A percentile compares a stretch with the other conserved stretches of the same genome.
These are phyloP conservation scores for Cosmia pyralina DNA, from an alignment of 2,888 invertebrate species.

Conservation along the genomic window DNA sequence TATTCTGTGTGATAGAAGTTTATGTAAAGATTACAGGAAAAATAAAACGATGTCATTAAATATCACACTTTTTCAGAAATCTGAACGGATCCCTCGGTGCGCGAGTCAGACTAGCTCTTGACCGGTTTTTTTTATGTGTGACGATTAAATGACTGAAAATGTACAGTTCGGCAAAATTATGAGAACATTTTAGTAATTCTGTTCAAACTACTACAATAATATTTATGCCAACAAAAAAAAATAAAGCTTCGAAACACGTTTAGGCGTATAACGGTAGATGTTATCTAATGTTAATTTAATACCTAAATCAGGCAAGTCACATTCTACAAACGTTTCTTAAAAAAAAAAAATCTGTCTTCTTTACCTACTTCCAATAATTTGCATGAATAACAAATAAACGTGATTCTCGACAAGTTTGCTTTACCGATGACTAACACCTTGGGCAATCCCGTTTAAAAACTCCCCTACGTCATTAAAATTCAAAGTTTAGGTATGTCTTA, in stretches of 20 bases:
- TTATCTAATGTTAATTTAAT: not conserved
- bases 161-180: not conserved
- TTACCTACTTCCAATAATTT: slow-evolving; percentile 27
- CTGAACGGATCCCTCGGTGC: no score
- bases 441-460: slow-evolving; percentile 36
- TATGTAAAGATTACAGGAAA: no score
- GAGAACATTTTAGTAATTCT: not conserved
- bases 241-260: slow-evolving; percentile 1
- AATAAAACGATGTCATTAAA: no score
- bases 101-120: no score
- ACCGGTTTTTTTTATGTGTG: no score
- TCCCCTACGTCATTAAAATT: not conserved
- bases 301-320: not conserved
- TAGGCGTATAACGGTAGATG: slow-evolving; percentile 2
- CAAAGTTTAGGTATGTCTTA: no score
- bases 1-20: no score
- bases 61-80: no score
- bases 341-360: not conserved
- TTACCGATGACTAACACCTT: slow-evolving; percentile 48
- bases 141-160: no score
- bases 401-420: slow-evolving; percentile 15
- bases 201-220: not conserved
- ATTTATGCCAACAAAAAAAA: not conserved
- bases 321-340: not conserved
- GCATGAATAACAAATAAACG: slow-evolving; percentile 17